phyloP scores from a whole-genome alignment of 2,888 invertebrate species.

The Adelphocoris suturalis region DNA sequence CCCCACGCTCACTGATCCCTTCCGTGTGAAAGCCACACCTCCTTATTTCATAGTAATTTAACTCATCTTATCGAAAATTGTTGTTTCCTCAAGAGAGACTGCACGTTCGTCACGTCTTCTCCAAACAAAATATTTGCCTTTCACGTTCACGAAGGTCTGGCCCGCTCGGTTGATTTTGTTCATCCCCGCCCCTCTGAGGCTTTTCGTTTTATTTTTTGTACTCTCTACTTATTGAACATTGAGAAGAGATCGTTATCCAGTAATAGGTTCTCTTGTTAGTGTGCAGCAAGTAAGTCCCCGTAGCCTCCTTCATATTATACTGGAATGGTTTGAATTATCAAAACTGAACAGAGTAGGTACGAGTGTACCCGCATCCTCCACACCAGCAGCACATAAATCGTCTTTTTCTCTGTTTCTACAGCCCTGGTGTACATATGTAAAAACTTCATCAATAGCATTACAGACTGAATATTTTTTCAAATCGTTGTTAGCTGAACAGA shows the following conservation, averaged over 20 bases:
- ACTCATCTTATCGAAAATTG: slow-evolving; percentile 35
- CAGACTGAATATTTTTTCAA: too few species aligned
- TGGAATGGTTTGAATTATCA: too few species aligned
- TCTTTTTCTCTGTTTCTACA: too few species aligned
- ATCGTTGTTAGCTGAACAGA: too few species aligned
- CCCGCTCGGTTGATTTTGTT: not conserved
- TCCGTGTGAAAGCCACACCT: slow-evolving; percentile 39
- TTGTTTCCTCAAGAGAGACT: slow-evolving; percentile 1
- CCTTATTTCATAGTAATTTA: slow-evolving; percentile 33
- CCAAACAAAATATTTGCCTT: slow-evolving; percentile 26
- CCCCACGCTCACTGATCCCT: not conserved
- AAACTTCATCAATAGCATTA: too few species aligned
- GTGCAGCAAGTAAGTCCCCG: not conserved
- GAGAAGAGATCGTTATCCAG: slow-evolving; percentile 9
- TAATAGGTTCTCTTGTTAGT: slow-evolving; percentile 27
- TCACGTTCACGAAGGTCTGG: slow-evolving; percentile 1
- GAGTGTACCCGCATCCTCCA: too few species aligned
- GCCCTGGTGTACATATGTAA: too few species aligned
- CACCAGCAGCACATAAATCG: too few species aligned
- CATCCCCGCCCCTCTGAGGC: not conserved
- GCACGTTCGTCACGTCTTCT: slow-evolving; percentile 28
- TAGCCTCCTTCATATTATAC: not conserved
- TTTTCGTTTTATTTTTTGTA: not conserved
- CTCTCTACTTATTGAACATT: not conserved
- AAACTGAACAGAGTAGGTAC: too few species aligned